Conservation (phyloP, 2,888 invertebrate species). For the Synanthedon myopaeformis region DNA sequence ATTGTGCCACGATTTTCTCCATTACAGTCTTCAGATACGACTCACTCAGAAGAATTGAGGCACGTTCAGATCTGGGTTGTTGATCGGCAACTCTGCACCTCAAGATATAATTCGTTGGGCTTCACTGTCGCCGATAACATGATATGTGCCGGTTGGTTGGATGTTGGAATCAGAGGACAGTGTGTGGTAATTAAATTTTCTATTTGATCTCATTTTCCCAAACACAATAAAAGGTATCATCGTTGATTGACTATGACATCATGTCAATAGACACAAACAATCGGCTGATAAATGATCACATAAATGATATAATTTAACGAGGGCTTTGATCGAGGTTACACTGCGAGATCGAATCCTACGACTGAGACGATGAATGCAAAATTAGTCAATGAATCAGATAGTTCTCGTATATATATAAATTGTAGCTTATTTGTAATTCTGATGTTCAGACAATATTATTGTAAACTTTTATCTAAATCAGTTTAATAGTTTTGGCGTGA, state of each 20-base stretch:
- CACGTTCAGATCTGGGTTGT: constrained; percentile 31
- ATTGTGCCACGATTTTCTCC: not conserved
- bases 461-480: too few relatives aligned
- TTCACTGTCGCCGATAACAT: constrained; percentile 30
- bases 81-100: constrained; percentile 30
- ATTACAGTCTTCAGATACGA: not conserved
- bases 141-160: constrained; percentile 45
- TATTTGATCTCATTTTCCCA: too few relatives aligned
- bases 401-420: too few relatives aligned
- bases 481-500: too few relatives aligned
- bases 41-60: constrained; percentile 27
- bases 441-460: too few relatives aligned
- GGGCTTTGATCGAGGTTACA: too few relatives aligned
- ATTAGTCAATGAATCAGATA: too few relatives aligned
- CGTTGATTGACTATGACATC: not conserved
- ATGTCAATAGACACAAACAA: not conserved
- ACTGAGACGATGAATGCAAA: too few relatives aligned
- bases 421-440: too few relatives aligned
- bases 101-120: constrained; percentile 24
- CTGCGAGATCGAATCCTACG: too few relatives aligned
- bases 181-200: constrained; percentile 23
- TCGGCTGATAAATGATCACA: too few relatives aligned
- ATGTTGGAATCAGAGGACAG: constrained; percentile 36
- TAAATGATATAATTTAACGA: too few relatives aligned
- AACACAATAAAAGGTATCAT: not conserved